Percentiles rank a stretch among this genome's conserved stretches.
These are phyloP conservation scores for Probosciger aterrimus DNA, from an alignment of 2,113 vertebrate genomes.

Conservation along the genomic window DNA sequence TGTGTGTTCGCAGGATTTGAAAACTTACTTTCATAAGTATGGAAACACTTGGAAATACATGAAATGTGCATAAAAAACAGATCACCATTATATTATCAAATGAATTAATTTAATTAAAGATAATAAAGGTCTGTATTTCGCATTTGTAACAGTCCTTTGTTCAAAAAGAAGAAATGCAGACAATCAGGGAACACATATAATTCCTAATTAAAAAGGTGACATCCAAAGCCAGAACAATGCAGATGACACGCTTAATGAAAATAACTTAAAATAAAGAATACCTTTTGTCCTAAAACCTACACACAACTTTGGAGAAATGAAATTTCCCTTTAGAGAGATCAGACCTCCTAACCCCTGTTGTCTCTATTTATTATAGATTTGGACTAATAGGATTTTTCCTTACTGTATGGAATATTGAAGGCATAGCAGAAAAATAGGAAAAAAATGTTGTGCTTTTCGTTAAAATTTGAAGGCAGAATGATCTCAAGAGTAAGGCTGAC, in stretches of 20 bases:
- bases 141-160: not conserved
- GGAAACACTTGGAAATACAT: not conserved
- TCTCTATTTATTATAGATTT: not conserved
- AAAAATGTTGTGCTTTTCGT: not conserved
- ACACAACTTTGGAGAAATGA: not conserved
- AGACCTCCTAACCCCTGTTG: not conserved
- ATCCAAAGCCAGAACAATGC: not conserved
- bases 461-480: not conserved
- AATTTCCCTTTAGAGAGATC: not conserved
- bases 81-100: not conserved
- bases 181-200: not conserved
- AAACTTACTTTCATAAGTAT: not conserved
- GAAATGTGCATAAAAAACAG: not conserved
- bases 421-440: not conserved
- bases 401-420: not conserved
- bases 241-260: not conserved
- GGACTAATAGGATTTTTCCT: not conserved
- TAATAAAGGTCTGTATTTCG: not conserved
- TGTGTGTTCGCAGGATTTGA: not conserved
- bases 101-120: not conserved
- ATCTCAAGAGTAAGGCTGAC: not conserved
- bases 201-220: not conserved
- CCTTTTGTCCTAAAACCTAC: not conserved
- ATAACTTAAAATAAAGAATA: accelerated
- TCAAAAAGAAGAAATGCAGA: not conserved